phyloP scores from a whole-genome alignment of 2,888 invertebrate species.

The Tenthredo notha region DNA sequence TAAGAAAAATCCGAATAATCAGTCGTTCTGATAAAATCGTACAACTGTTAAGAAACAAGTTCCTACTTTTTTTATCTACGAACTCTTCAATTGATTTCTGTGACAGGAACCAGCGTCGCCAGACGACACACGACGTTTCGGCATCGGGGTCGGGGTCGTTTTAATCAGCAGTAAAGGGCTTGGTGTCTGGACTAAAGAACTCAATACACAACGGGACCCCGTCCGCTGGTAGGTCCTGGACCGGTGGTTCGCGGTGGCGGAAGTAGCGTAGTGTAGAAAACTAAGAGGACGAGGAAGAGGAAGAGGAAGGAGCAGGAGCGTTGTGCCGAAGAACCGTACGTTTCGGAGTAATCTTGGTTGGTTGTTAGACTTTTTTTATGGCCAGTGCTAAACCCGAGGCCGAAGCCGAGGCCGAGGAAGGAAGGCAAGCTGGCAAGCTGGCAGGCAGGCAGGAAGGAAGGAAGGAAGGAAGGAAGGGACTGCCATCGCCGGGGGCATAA shows the following conservation, averaged over 20 bases:
- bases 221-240: not conserved
- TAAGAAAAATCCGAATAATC: not conserved
- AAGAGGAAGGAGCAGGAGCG: constrained; percentile 25
- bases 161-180: constrained; percentile 51
- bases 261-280: not conserved
- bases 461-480: constrained; percentile 54
- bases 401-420: constrained; percentile 18
- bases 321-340: constrained; percentile 59
- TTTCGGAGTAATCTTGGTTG: constrained; percentile 64
- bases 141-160: constrained; percentile 48
- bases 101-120: constrained; percentile 4
- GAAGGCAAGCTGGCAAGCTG: not conserved
- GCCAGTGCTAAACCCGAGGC: constrained; percentile 63
- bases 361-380: constrained; percentile 66
- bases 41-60: not conserved
- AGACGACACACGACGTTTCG: constrained; percentile 16
- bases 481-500: constrained; percentile 55
- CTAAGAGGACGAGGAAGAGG: constrained; percentile 35
- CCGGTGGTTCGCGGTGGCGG: not conserved
- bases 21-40: not conserved
- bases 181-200: constrained; percentile 21
- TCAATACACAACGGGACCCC: constrained; percentile 11
- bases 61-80: not conserved
- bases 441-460: constrained; percentile 54
- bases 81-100: not conserved